These are phyloP conservation scores for Pelobates cultripes DNA, from an alignment of 2,797 vertebrate genomes.

Conservation along the genomic window DNA sequence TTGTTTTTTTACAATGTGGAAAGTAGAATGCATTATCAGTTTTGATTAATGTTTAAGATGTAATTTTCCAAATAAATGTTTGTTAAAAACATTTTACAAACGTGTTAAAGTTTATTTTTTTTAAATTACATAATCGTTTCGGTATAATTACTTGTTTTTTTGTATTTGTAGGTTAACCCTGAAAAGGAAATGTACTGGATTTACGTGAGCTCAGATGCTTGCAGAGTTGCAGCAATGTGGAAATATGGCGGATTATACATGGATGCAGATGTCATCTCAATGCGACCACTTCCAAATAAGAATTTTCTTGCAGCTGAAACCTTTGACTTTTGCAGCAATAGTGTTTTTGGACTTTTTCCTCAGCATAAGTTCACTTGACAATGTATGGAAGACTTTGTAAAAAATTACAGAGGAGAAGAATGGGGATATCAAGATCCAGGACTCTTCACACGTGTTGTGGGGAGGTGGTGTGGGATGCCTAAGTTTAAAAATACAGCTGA, in stretches of 20 bases:
- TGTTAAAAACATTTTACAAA: too few species aligned
- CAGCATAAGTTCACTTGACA: slow-evolving; percentile 15
- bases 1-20: too few species aligned
- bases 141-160: background rate
- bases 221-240: slow-evolving; percentile 41
- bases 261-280: slow-evolving; percentile 47
- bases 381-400: slow-evolving; percentile 24
- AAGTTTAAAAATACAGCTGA: slow-evolving; percentile 58
- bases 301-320: slow-evolving; percentile 32
- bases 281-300: background rate
- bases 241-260: slow-evolving; percentile 47
- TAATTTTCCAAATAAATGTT: too few species aligned
- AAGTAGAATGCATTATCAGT: too few species aligned
- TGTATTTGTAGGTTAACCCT: slow-evolving; percentile 31
- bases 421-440: slow-evolving; percentile 42
- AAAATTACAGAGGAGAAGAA: slow-evolving; percentile 18
- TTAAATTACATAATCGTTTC: too few species aligned
- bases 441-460: slow-evolving; percentile 28
- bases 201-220: slow-evolving; percentile 39
- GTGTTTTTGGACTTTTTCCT: slow-evolving; percentile 28
- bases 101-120: too few species aligned
- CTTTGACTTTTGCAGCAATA: slow-evolving; percentile 7
- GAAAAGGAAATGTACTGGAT: background rate
- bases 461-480: background rate
- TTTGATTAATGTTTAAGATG: too few species aligned